These are phyloP conservation scores for Hymenopus coronatus DNA, from an alignment of 2,888 invertebrate species.

Conservation along the genomic window DNA sequence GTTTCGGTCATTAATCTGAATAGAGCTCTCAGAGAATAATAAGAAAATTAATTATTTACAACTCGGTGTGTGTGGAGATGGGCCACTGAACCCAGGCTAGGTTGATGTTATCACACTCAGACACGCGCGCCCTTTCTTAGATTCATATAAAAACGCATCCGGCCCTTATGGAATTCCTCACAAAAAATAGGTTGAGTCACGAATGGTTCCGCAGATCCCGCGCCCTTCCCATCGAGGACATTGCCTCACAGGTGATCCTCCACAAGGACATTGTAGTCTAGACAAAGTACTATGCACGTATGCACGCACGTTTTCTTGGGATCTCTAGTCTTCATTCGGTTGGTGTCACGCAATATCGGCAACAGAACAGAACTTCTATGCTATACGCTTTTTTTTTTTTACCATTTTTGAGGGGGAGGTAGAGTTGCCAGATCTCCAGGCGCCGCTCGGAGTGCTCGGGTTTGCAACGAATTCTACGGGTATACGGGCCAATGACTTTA, in stretches of 20 bases:
- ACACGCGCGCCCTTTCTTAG: not conserved
- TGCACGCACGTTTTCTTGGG: too few species aligned
- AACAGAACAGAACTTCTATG: too few species aligned
- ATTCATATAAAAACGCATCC: not conserved
- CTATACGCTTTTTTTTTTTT: too few species aligned
- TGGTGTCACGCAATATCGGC: too few species aligned
- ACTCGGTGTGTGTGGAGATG: not conserved
- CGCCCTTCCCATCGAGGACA: not conserved
- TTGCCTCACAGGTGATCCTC: not conserved
- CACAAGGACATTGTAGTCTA: too few species aligned
- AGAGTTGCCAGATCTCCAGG: too few species aligned
- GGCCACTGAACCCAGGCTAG: not conserved
- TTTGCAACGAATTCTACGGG: too few species aligned
- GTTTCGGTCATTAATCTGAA: not conserved
- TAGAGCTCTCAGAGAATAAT: not conserved
- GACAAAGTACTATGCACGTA: too few species aligned
- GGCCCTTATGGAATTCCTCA: not conserved
- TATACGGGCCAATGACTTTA: too few species aligned
- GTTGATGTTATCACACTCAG: not conserved
- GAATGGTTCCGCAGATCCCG: not conserved
- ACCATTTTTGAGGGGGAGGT: too few species aligned
- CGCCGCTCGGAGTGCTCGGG: too few species aligned
- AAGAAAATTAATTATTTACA: not conserved
- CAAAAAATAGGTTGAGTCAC: not conserved
- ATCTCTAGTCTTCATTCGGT: too few species aligned